phyloP scores from a whole-genome alignment of 2,113 vertebrate genomes.

The Brachyhypopomus gauderio region DNA sequence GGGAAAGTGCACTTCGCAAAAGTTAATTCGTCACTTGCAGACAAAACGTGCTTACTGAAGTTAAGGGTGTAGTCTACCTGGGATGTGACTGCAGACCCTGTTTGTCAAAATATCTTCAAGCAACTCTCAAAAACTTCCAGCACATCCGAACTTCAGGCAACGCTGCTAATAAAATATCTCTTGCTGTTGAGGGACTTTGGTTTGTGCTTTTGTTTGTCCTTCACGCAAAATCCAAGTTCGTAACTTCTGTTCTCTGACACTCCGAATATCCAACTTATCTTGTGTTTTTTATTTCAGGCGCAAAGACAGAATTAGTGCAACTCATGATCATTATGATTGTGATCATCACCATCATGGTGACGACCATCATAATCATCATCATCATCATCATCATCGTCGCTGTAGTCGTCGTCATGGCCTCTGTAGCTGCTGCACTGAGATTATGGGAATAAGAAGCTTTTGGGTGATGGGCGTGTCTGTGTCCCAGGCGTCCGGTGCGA shows the following conservation, averaged over 20 bases:
- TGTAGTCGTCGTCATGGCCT: background rate
- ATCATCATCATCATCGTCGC: background rate
- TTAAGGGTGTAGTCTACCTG: no score
- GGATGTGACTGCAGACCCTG: no score
- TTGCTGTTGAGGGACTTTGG: no score
- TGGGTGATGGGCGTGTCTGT: slow-evolving; percentile 29
- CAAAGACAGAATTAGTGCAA: background rate
- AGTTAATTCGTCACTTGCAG: slow-evolving; percentile 1
- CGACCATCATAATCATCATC: background rate
- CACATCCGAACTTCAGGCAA: no score
- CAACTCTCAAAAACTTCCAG: no score
- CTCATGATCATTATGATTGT: slow-evolving; percentile 12
- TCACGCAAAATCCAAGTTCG: background rate
- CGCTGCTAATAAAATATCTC: no score
- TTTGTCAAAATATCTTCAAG: no score
- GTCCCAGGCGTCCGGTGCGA: slow-evolving; percentile 50
- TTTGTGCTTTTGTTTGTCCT: no score
- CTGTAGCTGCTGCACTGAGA: background rate
- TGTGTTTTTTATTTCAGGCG: background rate
- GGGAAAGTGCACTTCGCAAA: background rate
- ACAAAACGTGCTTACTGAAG: background rate
- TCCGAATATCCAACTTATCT: no score
- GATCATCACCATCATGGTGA: slow-evolving; percentile 20
- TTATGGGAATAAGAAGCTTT: slow-evolving; percentile 4
- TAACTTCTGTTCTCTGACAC: no score